Percentiles rank a stretch among this genome's conserved stretches.
phyloP scores from a whole-genome alignment of 2,113 vertebrate genomes.

The Calidris pygmaea region DNA sequence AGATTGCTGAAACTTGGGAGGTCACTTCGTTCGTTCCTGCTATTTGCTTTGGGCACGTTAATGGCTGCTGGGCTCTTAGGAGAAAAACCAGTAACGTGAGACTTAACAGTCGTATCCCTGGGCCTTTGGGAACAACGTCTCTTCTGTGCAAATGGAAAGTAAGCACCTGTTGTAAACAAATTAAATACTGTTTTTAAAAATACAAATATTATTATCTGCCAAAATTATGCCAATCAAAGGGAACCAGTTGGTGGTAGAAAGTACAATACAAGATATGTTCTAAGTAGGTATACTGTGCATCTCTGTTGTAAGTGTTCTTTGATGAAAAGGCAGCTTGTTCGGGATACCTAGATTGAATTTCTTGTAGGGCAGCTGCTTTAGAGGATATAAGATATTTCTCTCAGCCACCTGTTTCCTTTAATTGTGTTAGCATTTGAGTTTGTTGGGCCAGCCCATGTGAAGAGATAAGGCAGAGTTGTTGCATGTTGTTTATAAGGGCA shows the following conservation, averaged over 20 bases:
- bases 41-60: constrained; percentile 36
- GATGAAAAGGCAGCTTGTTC: constrained; percentile 78
- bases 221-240: constrained; percentile 71
- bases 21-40: constrained; percentile 31
- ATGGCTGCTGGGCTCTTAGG: constrained; percentile 11
- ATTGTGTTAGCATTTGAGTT: constrained; percentile 63
- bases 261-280: constrained; percentile 64
- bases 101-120: neutral
- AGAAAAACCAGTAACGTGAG: constrained; percentile 58
- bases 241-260: constrained; percentile 70
- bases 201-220: constrained; percentile 73
- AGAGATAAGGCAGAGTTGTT: constrained; percentile 63
- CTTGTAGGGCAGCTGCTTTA: constrained; percentile 80
- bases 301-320: constrained; percentile 54
- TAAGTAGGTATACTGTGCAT: constrained; percentile 68
- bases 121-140: constrained; percentile 53
- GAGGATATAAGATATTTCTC: constrained; percentile 75
- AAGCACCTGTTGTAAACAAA: constrained; percentile 78
- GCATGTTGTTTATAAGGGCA: constrained; percentile 54
- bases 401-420: constrained; percentile 83
- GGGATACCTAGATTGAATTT: constrained; percentile 84
- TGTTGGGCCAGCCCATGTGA: constrained; percentile 41
- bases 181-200: constrained; percentile 66
- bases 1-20: constrained; percentile 47
- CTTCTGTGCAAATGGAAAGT: constrained; percentile 68